These are phyloP conservation scores for Catocala nupta DNA, from an alignment of 2,888 invertebrate genomes.

Conservation along the genomic window DNA sequence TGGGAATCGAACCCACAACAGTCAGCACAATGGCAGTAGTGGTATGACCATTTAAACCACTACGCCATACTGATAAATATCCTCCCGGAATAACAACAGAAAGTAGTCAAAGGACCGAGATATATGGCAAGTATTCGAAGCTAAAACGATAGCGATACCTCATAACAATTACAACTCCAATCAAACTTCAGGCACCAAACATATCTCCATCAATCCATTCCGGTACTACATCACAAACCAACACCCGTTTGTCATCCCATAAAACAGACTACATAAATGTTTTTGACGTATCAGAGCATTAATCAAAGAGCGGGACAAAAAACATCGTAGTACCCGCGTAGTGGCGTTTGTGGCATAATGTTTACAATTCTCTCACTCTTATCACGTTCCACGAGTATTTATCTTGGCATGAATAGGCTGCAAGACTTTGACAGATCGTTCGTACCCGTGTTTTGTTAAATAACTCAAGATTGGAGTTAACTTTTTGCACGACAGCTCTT, in stretches of 20 bases:
- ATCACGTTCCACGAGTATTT: conserved; percentile 72
- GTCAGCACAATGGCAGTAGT: no score
- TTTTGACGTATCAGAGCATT: conserved; percentile 58
- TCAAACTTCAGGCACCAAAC: conserved; percentile 35
- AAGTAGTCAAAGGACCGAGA: no score
- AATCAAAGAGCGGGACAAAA: conserved; percentile 57
- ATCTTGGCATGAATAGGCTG: conserved; percentile 72
- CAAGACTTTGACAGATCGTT: conserved; percentile 76
- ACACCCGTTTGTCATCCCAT: conserved; percentile 53
- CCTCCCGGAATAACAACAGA: no score
- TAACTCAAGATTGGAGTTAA: conserved; percentile 61
- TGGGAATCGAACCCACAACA: no score
- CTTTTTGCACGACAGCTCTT: conserved; percentile 55
- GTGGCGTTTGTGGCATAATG: conserved; percentile 43
- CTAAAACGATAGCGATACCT: background rate
- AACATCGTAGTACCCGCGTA: conserved; percentile 33
- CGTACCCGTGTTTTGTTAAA: conserved; percentile 71
- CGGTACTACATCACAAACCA: conserved; percentile 44
- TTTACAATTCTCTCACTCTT: conserved; percentile 59
- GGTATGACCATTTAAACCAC: no score
- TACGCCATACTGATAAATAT: no score
- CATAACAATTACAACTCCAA: conserved; percentile 25
- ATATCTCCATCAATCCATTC: conserved; percentile 46
- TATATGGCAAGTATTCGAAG: background rate
- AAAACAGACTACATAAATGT: conserved; percentile 57